Evolutionary conservation across 2,797 vertebrate species (phyloP).

Genomic region (Sandelia bainsii): DNA sequence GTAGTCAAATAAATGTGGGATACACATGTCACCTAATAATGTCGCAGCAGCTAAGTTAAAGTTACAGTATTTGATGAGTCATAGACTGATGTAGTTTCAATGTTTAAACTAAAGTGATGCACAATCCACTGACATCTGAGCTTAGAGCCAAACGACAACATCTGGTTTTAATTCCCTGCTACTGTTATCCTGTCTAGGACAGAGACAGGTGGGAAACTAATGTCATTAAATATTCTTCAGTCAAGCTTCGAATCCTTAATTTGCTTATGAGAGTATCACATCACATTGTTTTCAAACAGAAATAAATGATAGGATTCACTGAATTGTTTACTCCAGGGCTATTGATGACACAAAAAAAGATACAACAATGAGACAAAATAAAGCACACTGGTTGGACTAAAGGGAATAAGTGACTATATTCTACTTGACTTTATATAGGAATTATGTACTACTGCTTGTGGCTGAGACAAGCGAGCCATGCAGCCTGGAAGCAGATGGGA

Average conservation of each 20-base stretch:
- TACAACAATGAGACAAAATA: constrained; percentile 29
- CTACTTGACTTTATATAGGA: constrained; percentile 31
- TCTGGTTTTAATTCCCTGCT: constrained; percentile 65
- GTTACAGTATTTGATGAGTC: constrained; percentile 31
- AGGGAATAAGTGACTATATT: constrained; percentile 39
- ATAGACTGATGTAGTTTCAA: constrained; percentile 25
- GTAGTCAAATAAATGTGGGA: constrained; percentile 4
- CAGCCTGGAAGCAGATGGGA: constrained; percentile 88
- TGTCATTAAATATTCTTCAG: constrained; percentile 46
- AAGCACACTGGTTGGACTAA: constrained; percentile 27
- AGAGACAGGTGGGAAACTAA: constrained; percentile 46
- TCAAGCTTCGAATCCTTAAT: constrained; percentile 45
- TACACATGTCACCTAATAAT: constrained; percentile 15
- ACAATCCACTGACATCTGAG: constrained; percentile 32
- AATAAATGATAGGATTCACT: constrained; percentile 17
- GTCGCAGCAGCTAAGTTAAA: background rate
- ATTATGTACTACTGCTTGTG: constrained; percentile 53
- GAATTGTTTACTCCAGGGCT: constrained; percentile 4
- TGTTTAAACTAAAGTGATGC: constrained; percentile 35
- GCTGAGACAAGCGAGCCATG: constrained; percentile 84
- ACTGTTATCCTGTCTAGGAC: constrained; percentile 40
- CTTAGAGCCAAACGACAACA: constrained; percentile 58
- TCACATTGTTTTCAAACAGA: constrained; percentile 22
- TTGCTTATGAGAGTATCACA: constrained; percentile 25
- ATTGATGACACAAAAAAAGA: constrained; percentile 25